A percentile compares a stretch with the other conserved stretches of the same genome.
Evolutionary conservation across 92 coral and sea anemone species (phyloP).

Genomic region (Bergia puertoricense): DNA sequence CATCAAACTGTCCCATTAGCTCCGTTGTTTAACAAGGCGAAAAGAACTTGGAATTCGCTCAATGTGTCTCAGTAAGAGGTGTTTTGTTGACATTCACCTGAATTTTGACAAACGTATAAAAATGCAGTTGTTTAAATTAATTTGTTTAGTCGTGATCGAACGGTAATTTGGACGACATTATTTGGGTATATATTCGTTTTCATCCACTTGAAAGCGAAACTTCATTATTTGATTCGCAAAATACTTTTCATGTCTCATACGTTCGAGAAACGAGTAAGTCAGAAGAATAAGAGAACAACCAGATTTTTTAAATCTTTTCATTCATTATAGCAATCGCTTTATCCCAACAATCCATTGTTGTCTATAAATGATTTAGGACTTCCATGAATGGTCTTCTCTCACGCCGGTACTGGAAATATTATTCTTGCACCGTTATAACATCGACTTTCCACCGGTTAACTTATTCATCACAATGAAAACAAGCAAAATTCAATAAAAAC

Average conservation of each 20-base stretch:
- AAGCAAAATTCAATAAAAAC: background rate
- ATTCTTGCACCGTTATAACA: background rate
- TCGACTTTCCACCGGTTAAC: conserved; percentile 20
- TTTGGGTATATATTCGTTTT: background rate
- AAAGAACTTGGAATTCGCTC: background rate
- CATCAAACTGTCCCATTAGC: background rate
- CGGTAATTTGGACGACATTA: background rate
- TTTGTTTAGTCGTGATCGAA: background rate
- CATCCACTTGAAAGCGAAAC: background rate
- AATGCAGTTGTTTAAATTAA: background rate
- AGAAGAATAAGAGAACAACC: background rate
- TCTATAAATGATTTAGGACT: conserved; percentile 14
- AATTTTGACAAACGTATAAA: background rate
- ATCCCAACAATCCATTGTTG: background rate
- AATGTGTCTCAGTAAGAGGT: background rate
- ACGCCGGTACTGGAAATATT: conserved; percentile 20
- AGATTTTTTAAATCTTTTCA: background rate
- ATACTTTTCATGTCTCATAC: too few relatives aligned
- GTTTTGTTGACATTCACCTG: background rate
- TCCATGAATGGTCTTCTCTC: background rate
- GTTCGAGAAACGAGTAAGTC: background rate
- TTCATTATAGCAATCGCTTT: background rate
- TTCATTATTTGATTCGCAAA: too few relatives aligned
- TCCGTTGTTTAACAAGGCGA: background rate
- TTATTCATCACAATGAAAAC: background rate